Evolutionary conservation across 2,797 vertebrate species (phyloP).

Genomic region (Epinephelus coioides): DNA sequence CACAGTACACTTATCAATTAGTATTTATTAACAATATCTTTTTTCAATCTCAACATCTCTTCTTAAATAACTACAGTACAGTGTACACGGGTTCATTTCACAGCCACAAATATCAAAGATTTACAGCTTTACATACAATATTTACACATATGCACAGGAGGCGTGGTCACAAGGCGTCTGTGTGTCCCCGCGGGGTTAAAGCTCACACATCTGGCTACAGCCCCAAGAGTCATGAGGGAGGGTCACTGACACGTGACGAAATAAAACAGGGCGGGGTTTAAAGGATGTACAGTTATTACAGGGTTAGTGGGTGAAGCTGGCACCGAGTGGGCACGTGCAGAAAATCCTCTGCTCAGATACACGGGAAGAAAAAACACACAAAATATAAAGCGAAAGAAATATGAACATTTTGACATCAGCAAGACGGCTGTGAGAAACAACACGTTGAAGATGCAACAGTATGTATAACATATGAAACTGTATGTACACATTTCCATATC

Average conservation of each 20-base stretch:
- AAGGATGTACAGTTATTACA: slow-evolving; percentile 59
- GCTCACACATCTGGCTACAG: slow-evolving; percentile 73
- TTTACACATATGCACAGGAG: slow-evolving; percentile 81
- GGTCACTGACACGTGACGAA: slow-evolving; percentile 28
- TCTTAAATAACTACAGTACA: slow-evolving; percentile 82
- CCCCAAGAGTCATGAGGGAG: slow-evolving; percentile 56
- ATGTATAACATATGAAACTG: slow-evolving; percentile 81
- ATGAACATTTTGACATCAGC: slow-evolving; percentile 56
- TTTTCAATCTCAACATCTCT: slow-evolving; percentile 37
- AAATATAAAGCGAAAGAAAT: slow-evolving; percentile 26
- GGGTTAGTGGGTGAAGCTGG: slow-evolving; percentile 16
- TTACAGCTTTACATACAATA: slow-evolving; percentile 80
- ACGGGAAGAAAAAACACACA: background rate
- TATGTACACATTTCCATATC: slow-evolving; percentile 76
- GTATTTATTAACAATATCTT: slow-evolving; percentile 80
- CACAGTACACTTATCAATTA: slow-evolving; percentile 60
- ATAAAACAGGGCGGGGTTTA: slow-evolving; percentile 62
- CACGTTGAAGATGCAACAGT: slow-evolving; percentile 62
- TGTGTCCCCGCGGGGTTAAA: slow-evolving; percentile 58
- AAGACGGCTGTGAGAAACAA: slow-evolving; percentile 61
- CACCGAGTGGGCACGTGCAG: slow-evolving; percentile 26
- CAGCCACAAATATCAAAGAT: slow-evolving; percentile 76
- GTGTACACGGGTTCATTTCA: slow-evolving; percentile 61
- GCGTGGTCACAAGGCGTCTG: slow-evolving; percentile 70
- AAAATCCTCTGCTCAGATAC: slow-evolving; percentile 24